These are phyloP conservation scores for Lepidurus arcticus DNA, from an alignment of 1,140 invertebrate genomes.

Conservation along the genomic window DNA sequence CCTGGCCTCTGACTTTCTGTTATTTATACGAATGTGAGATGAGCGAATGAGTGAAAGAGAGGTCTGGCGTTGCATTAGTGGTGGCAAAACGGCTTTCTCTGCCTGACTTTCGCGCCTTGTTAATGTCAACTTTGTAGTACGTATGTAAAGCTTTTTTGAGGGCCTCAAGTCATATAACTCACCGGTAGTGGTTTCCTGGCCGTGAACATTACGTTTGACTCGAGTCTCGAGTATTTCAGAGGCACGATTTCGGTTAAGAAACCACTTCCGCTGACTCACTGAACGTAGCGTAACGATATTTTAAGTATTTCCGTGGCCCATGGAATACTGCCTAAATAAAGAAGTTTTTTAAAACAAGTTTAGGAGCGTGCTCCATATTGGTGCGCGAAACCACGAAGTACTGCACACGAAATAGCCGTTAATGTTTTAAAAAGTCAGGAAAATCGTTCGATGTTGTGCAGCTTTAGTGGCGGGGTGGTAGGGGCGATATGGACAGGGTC, in stretches of 20 bases:
- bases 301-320: too few species aligned
- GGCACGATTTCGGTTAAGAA: conserved; percentile 3
- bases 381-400: not conserved
- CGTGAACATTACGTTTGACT: not conserved
- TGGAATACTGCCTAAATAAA: too few species aligned
- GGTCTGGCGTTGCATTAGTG: not conserved
- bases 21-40: conserved; percentile 2
- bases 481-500: not conserved
- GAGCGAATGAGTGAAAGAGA: not conserved
- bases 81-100: not conserved
- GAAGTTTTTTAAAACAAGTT: not conserved
- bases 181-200: not conserved
- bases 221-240: not conserved
- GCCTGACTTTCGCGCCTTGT: not conserved
- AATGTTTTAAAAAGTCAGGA: not conserved
- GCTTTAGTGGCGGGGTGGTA: not conserved
- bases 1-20: not conserved
- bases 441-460: not conserved
- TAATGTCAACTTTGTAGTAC: conserved; percentile 13
- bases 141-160: too few species aligned
- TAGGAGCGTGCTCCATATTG: not conserved
- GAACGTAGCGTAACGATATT: not conserved
- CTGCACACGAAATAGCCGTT: not conserved
- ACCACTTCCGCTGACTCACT: conserved; percentile 8
- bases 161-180: not conserved